Evolutionary conservation across 37 sponge, comb jelly and placozoan genomes (phyloP).

Genomic region (Hormiphora californensis): DNA sequence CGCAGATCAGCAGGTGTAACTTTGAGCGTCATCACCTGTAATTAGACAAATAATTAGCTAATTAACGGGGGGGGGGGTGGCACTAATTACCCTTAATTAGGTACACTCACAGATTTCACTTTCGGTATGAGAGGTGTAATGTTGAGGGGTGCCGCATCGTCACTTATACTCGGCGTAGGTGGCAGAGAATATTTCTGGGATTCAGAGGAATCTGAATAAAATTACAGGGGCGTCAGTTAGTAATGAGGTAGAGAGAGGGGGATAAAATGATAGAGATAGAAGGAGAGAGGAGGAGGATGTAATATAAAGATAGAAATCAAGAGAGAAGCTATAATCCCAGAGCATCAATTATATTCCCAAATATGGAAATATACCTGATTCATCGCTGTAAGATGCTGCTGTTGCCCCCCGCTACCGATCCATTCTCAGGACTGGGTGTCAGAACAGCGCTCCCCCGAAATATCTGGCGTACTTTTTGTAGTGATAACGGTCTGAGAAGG

Average conservation of each 20-base stretch:
- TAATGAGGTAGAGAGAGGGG: no score
- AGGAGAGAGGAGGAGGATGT: no score
- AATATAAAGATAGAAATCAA: no score
- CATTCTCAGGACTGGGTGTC: not conserved
- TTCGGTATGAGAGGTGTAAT: not conserved
- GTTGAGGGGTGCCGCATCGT: not conserved
- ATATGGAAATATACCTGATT: not conserved
- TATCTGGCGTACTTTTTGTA: no score
- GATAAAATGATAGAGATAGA: not conserved
- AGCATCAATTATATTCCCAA: no score
- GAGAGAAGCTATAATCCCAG: no score
- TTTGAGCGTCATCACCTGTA: not conserved
- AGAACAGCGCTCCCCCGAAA: no score
- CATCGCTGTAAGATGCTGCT: not conserved
- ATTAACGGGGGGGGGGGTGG: not conserved
- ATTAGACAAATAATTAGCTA: not conserved
- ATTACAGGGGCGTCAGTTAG: no score
- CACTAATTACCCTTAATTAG: not conserved
- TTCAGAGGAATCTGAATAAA: no score
- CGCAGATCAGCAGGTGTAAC: not conserved
- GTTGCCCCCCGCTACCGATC: not conserved
- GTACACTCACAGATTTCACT: not conserved
- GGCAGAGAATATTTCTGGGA: conserved; percentile 12
- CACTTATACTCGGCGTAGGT: not conserved
- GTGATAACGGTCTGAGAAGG: no score